Evolutionary conservation across 2,797 vertebrate genomes (phyloP).

Genomic region (Acomys russatus): DNA sequence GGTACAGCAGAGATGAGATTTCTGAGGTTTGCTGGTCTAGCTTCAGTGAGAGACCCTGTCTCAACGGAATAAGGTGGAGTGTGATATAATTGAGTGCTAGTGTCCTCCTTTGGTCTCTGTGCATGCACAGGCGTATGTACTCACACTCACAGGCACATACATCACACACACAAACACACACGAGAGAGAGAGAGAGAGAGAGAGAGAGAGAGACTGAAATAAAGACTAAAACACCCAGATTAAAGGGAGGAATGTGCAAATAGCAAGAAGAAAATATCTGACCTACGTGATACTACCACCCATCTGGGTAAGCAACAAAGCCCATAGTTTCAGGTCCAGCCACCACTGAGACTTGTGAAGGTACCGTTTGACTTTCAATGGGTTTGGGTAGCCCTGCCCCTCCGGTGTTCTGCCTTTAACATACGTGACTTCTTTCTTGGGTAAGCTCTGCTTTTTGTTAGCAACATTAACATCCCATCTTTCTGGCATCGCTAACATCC

Average conservation of each 20-base stretch:
- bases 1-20: not conserved
- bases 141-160: not conserved
- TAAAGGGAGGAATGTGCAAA: not conserved
- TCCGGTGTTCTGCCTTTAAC: not conserved
- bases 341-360: not conserved
- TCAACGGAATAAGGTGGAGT: not conserved
- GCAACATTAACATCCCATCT: not conserved
- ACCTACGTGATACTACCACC: not conserved
- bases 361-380: not conserved
- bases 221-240: not conserved
- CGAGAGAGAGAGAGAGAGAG: not conserved
- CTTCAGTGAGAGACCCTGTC: not conserved
- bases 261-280: not conserved
- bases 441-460: not conserved
- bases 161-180: not conserved
- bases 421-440: not conserved
- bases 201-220: not conserved
- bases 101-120: not conserved
- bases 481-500: not conserved
- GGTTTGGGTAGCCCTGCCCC: not conserved
- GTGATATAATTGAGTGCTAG: not conserved
- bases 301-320: not conserved
- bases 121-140: too few relatives aligned
- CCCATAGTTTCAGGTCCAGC: not conserved
- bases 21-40: not conserved